Conservation (phyloP, 1,140 invertebrate species). For the Lordiphosa stackelbergi region DNA sequence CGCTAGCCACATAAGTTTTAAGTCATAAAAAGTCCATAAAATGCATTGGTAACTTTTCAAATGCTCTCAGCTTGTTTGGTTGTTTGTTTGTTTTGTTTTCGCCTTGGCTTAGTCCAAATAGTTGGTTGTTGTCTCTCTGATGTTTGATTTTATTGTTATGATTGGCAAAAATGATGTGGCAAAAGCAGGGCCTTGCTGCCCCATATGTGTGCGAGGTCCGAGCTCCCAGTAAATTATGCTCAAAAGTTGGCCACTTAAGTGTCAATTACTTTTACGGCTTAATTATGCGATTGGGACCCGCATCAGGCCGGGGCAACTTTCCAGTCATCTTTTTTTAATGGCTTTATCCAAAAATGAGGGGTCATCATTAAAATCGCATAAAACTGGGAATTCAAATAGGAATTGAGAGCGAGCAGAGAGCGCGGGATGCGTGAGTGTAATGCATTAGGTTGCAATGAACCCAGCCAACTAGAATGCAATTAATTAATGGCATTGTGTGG, state of each 20-base stretch:
- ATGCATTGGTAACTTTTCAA: slow-evolving; percentile 64
- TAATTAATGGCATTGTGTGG: slow-evolving; percentile 55
- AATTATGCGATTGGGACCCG: slow-evolving; percentile 61
- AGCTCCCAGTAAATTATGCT: slow-evolving; percentile 52
- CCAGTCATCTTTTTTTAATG: slow-evolving; percentile 7
- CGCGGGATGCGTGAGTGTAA: slow-evolving; percentile 32
- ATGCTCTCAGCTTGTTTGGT: slow-evolving; percentile 1
- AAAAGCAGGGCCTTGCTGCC: slow-evolving; percentile 35
- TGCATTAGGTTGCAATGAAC: slow-evolving; percentile 32
- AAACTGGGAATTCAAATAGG: slow-evolving; percentile 24
- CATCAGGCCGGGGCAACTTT: slow-evolving; percentile 27
- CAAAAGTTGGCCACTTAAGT: slow-evolving; percentile 63
- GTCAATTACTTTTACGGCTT: slow-evolving; percentile 68
- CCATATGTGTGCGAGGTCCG: slow-evolving; percentile 12
- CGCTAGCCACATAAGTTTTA: slow-evolving; percentile 64
- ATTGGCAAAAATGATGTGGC: slow-evolving; percentile 69
- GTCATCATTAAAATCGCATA: slow-evolving; percentile 61
- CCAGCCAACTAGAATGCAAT: slow-evolving; percentile 41
- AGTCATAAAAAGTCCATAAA: slow-evolving; percentile 75
- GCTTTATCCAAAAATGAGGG: slow-evolving; percentile 20
- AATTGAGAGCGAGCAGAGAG: no score
- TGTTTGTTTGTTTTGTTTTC: slow-evolving; percentile 5
- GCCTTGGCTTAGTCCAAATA: slow-evolving; percentile 17
- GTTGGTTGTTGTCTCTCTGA: slow-evolving; percentile 31
- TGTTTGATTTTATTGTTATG: slow-evolving; percentile 70